phyloP scores from a whole-genome alignment of 1,140 invertebrate genomes.

The Chironomus striatipennis region DNA sequence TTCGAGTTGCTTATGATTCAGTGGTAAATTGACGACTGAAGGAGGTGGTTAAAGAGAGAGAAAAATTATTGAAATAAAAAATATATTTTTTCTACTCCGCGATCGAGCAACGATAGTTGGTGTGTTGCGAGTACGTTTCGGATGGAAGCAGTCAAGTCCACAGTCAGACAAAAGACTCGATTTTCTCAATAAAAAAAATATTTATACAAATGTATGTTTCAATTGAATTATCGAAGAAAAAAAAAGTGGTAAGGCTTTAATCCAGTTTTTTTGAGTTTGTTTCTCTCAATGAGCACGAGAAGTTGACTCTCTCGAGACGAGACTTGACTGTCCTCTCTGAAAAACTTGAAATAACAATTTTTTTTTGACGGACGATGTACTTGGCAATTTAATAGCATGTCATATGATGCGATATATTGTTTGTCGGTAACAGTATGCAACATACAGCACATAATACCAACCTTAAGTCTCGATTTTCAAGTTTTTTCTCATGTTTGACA shows the following conservation, averaged over 20 bases:
- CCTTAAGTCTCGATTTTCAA: background rate
- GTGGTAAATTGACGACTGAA: conserved; percentile 21
- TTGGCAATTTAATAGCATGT: background rate
- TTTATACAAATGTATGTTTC: background rate
- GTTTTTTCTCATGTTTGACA: background rate
- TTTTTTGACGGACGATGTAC: background rate
- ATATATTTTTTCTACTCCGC: background rate
- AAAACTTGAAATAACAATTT: background rate
- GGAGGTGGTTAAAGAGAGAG: background rate
- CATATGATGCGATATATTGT: background rate
- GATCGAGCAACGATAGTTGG: background rate
- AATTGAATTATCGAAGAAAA: background rate
- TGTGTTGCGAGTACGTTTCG: too few species aligned
- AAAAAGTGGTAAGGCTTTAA: too few species aligned
- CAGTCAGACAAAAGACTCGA: background rate
- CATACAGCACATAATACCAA: background rate
- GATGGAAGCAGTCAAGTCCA: background rate
- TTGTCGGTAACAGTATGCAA: background rate
- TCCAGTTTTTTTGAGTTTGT: too few species aligned
- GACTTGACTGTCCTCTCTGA: too few species aligned
- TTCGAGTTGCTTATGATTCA: conserved; percentile 13
- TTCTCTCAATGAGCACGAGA: too few species aligned
- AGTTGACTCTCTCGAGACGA: too few species aligned
- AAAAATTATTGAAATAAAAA: background rate
- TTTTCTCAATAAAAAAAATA: background rate